These are phyloP conservation scores for Labeo rohita DNA, from an alignment of 2,113 vertebrate genomes.

Conservation along the genomic window DNA sequence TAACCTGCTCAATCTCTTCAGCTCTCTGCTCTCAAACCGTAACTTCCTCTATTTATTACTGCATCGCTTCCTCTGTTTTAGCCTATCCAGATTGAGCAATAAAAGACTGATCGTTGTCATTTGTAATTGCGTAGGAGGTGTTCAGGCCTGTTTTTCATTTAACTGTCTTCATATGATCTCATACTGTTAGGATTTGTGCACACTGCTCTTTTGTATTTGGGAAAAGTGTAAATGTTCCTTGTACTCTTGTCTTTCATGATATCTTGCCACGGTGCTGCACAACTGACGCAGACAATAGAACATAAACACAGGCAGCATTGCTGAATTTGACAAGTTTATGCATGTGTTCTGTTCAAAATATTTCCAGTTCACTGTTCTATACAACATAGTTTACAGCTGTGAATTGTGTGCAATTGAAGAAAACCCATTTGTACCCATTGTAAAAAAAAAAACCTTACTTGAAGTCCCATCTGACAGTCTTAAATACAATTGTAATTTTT, in stretches of 20 bases:
- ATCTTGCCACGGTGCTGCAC: not conserved
- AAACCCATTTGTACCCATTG: too few species aligned
- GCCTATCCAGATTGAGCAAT: not conserved
- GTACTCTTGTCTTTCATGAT: not conserved
- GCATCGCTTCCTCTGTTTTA: not conserved
- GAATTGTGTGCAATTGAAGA: too few species aligned
- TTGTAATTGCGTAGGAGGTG: not conserved
- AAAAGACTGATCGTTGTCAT: not conserved
- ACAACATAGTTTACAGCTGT: too few species aligned
- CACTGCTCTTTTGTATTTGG: not conserved
- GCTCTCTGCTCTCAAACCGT: not conserved
- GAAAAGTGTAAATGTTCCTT: not conserved
- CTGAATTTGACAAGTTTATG: not conserved
- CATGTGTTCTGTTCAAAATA: not conserved
- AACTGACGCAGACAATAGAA: not conserved
- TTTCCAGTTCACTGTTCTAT: not conserved
- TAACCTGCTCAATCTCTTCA: not conserved
- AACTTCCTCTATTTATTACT: not conserved
- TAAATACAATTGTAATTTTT: too few species aligned
- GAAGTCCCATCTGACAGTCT: not conserved
- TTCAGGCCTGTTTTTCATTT: not conserved
- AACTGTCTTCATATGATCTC: not conserved
- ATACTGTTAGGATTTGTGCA: not conserved
- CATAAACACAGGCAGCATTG: not conserved
- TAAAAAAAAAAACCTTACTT: not conserved